Evolutionary conservation across 2,797 vertebrate species (phyloP).

Genomic region (Australoheros facetus): DNA sequence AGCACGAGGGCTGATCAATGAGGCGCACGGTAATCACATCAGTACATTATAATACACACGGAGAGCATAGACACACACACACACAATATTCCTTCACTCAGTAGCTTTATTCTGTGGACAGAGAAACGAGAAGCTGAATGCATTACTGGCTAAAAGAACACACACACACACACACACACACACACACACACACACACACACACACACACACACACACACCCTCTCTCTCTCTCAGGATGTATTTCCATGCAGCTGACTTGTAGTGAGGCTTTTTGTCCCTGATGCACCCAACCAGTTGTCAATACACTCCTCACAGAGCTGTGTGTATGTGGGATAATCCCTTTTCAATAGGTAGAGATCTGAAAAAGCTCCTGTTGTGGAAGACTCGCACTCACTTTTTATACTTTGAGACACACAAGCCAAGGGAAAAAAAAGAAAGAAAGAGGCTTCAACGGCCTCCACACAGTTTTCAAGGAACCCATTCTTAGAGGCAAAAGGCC

Average conservation of each 20-base stretch:
- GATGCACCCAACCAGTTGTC: conserved; percentile 36
- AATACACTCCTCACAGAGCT: conserved; percentile 32
- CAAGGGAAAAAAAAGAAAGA: not conserved
- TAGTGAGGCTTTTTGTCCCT: conserved; percentile 41
- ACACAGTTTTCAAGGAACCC: not conserved
- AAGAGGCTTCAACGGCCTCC: not conserved
- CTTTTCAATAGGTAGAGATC: conserved; percentile 34
- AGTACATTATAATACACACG: not conserved
- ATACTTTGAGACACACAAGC: conserved; percentile 13
- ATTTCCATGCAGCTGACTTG: conserved; percentile 49
- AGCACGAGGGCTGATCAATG: conserved; percentile 34
- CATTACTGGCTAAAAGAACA: not conserved
- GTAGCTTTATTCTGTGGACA: not conserved
- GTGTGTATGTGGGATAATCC: conserved; percentile 47
- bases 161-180: not conserved
- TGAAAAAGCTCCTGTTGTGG: conserved; percentile 30
- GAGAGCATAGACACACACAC: not conserved
- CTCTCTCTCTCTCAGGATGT: not conserved
- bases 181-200: no score
- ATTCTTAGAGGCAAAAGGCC: not conserved
- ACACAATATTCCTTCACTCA: not conserved
- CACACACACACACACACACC: no score
- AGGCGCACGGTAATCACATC: conserved; percentile 20
- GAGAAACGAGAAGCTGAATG: conserved; percentile 13
- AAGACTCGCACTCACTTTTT: conserved; percentile 11